Base-by-base conservation (phyloP, 2,113 vertebrate species). In the Pheucticus melanocephalus region DNA sequence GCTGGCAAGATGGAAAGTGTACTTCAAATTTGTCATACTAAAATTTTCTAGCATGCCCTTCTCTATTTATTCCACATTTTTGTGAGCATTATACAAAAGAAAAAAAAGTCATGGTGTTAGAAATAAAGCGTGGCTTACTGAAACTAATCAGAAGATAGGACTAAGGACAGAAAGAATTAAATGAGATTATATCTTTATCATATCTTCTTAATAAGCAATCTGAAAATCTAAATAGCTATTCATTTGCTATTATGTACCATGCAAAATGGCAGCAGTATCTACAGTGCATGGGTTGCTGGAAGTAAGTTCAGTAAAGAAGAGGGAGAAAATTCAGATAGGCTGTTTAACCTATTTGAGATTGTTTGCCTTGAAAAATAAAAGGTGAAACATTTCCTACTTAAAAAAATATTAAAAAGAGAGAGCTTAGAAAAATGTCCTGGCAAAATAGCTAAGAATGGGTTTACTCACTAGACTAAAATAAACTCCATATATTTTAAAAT, bases 151-250 rank as follows among this genome's bases (percentile, higher is more conserved):
- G 63, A 94, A 96, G 76, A 94, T 81, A 93, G 44, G 88, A 81
- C 76, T 94, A 92, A 70, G 66, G 75, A 80, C 63, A 69, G 86
- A 88, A 92, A 93, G 82, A 92, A 95, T 92, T 59, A 93, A 90
- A 90, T 88, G 61, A 97, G 92, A 95, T 94, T 19, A 83, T 96
- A 95, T 90, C 96, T 96, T 94, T 93, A 93, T 90, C 82, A 22
- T 94, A 96, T 96, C 92, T 84, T 78, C 60, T 90, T 86, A 90
- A 92, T 71, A 95, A 94, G 69, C 40, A 94, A 95, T 95, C 77
- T 96, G 65, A 37, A 95, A 94, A 94, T 92, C 88, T 95, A 95
- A 93, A 92, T 91, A 94, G 69, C 77, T 95, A 51, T 91, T 96
- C 91, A 92, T 94, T 82, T 91, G 77, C 72, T 82, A 47, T 91